phyloP scores from a whole-genome alignment of 2,113 vertebrate species.

The Tiliqua scincoides region DNA sequence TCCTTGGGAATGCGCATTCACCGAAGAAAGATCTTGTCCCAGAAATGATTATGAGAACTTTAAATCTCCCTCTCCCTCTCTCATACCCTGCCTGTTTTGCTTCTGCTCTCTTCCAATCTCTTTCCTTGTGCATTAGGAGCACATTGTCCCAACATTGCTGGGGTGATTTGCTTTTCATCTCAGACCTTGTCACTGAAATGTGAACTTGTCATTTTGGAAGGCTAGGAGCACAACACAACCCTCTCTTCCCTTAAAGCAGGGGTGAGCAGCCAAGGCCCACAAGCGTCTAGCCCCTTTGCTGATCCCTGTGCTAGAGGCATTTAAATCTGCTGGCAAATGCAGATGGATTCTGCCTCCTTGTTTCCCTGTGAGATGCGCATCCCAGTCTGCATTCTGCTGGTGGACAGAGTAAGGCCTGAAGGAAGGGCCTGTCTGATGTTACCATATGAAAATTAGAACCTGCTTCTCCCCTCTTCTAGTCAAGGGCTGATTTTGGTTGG shows the following conservation, averaged over 20 bases:
- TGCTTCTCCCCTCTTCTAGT: neutral
- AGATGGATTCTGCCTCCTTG: neutral
- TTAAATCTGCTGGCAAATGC: neutral
- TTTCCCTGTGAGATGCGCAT: accelerated
- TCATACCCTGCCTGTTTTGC: neutral
- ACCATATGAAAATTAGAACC: neutral
- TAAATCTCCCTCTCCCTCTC: neutral
- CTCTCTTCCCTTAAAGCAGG: no score
- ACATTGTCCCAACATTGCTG: no score
- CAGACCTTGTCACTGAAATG: neutral
- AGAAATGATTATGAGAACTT: neutral
- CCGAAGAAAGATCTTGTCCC: neutral
- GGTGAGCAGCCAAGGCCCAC: no score
- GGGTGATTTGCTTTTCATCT: no score
- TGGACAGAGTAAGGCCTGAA: neutral
- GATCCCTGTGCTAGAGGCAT: no score
- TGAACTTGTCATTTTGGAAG: neutral
- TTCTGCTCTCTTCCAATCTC: neutral
- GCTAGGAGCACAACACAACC: neutral
- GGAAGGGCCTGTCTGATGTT: accelerated
- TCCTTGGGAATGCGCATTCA: accelerated
- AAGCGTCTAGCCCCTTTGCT: no score
- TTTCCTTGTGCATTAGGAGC: neutral
- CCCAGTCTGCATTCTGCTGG: accelerated
- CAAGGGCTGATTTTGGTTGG: neutral